Base-by-base conservation (phyloP, 2,113 vertebrate species). In the Gobio gobio region DNA sequence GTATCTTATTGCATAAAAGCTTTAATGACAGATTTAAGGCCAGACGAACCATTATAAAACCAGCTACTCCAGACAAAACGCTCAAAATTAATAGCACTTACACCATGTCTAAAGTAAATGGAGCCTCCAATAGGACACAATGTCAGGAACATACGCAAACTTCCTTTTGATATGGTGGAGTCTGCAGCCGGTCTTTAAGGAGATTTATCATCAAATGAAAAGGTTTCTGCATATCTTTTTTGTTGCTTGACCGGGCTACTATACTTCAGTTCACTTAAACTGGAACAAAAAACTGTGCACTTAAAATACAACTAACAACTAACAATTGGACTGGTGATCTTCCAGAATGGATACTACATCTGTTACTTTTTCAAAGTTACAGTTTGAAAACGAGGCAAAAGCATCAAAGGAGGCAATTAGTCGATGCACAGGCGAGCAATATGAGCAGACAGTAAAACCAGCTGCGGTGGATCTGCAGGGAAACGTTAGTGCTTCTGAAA, bases 1-100 rank as follows among this genome's bases (percentile, higher is more conserved):
- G 89, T 86, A 90, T 91, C 87, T 78, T 43, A 74, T n/a, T 84
- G 68, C 70, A 68, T 74, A 77, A 84, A 81, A 80, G 1, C 33
- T 61, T 68, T 78, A 54, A 75, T 83, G 68, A 80, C 84, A 86
- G 83, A 89, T 86, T 86, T 83, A 89, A 81, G 33, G 61, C 83
- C 72, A 45, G 63, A 59, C 83, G 40, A 78, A 58, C 76, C 33
- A 72, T 72, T 78, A 58, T 29, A 61, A 61, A 64, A 77, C 81
- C 77, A 51, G 59, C 61, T 49, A 78, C 78, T 77, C 12, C 63
- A 88, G 43, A 80, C 59, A 85, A 86, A 76, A 83, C 70, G 78
- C 74, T 75, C 58, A 22, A 33, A 22, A 87, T 80, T 86, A 88
- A 49, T 26, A 78, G 79, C 70, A 66, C 79, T 83, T 88, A 56